Conservation (phyloP, 2,113 vertebrate species). For the Nerophis lumbriciformis region DNA sequence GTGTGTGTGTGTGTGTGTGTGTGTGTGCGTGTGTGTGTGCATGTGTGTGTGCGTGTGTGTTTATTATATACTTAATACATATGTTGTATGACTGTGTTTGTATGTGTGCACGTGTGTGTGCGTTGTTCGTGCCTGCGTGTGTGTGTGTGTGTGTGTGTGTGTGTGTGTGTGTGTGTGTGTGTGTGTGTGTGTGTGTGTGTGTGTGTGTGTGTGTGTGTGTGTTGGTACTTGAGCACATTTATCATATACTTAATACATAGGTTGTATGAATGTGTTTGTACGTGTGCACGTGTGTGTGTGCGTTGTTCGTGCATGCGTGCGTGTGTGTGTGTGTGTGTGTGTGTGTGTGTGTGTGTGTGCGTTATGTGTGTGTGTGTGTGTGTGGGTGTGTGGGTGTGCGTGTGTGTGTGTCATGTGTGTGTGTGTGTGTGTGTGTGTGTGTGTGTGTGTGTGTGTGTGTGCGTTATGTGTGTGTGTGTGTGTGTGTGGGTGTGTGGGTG, state of each 20-base stretch:
- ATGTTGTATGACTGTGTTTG: too few relatives aligned
- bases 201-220: slow-evolving; percentile 29
- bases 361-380: slow-evolving; percentile 19
- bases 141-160: too few relatives aligned
- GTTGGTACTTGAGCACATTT: not conserved
- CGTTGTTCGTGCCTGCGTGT: too few relatives aligned
- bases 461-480: too few relatives aligned
- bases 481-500: slow-evolving; percentile 28
- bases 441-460: too few relatives aligned
- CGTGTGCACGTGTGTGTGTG: too few relatives aligned
- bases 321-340: slow-evolving; percentile 17
- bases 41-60: too few relatives aligned
- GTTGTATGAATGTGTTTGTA: too few relatives aligned
- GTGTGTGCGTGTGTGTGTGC: slow-evolving; percentile 26
- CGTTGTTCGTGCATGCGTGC: not conserved
- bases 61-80: too few relatives aligned
- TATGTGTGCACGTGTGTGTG: too few relatives aligned
- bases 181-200: slow-evolving; percentile 12
- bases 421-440: slow-evolving; percentile 16
- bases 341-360: slow-evolving; percentile 30
- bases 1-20: slow-evolving; percentile 21
- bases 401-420: slow-evolving; percentile 2
- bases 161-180: too few relatives aligned
- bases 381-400: slow-evolving; percentile 5
- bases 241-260: too few relatives aligned